Evolutionary conservation across 2,888 invertebrate genomes (phyloP), one percentile per base, ranked within the genome.

Genomic region (Hirtodrosophila confusa): DNA sequence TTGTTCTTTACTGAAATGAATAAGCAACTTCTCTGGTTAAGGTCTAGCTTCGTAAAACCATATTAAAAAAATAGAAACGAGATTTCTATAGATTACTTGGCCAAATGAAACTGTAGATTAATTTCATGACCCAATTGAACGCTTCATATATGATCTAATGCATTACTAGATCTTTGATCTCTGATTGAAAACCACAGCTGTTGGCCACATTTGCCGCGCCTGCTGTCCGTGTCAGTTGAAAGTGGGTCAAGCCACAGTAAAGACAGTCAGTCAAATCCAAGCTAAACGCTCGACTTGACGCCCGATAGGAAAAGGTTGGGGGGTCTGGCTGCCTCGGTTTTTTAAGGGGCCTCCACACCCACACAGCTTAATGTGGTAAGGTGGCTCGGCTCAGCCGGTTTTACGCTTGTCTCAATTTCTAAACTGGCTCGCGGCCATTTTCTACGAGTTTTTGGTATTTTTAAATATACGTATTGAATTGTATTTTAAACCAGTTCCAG

Each of bases 211-310:
- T 29, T 41, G 36, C 56, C 69, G 48, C 75, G 58, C 69, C 62
- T 17, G 47, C 41, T 23, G 56, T 23, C 51, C 51, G 58, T 64
- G 58, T 69, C 70, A 69, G 31, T 31, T 23, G 73, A 73, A 73
- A 73, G 75, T 73, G 71, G 70, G 75, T 65, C 57, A 69, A 61
- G 35, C 60, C 73, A 54, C 75, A 74, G 69, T 45, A 9, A 41
- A 64, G 37, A 35, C 33, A 54, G 75, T 61, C 31, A 63, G 48
- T 61, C 48, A 47, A 63, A 49, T 64, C 27, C 58, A 72, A 56
- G 23, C 6, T 10, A 44, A 44, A 23, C 36, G 10, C 11, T 43
- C 11, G 53, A 12, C 23, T 17, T 23, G 57, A n/a, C 39, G 40
- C 27, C 45, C 55, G 47, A 41, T 29, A 36, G 5, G 24, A 27